Conservation (phyloP, 1,140 invertebrate species). For the Drosophila prosaltans region DNA sequence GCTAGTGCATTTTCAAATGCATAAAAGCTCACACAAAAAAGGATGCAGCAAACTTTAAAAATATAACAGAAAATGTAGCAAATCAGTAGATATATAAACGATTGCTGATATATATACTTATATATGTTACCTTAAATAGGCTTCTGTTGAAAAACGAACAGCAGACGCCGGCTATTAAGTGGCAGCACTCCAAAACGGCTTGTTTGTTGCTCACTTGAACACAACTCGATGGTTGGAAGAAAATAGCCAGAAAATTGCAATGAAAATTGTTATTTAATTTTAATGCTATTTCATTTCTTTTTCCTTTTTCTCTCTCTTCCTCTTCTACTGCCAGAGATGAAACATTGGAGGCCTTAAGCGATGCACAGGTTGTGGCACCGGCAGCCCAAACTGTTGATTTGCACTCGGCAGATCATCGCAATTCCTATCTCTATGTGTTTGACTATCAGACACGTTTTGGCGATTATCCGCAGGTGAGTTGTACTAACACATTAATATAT, state of each 20-base stretch:
- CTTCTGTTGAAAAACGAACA: conserved; percentile 36
- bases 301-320: conserved; percentile 8
- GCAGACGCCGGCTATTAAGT: conserved; percentile 43
- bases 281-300: conserved; percentile 18
- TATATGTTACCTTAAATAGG: conserved; percentile 48
- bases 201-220: conserved; percentile 63
- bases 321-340: conserved; percentile 88
- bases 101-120: too few relatives aligned
- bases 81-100: conserved; percentile 34
- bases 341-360: conserved; percentile 95
- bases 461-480: conserved; percentile 92
- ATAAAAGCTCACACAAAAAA: conserved; percentile 41
- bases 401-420: conserved; percentile 92
- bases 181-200: conserved; percentile 52
- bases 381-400: conserved; percentile 95
- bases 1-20: conserved; percentile 64
- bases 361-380: conserved; percentile 96
- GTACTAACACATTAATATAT: neutral
- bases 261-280: conserved; percentile 56
- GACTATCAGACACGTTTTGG: conserved; percentile 96
- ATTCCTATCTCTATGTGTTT: conserved; percentile 96
- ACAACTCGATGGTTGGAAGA: conserved; percentile 48
- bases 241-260: conserved; percentile 66
- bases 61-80: conserved; percentile 27
- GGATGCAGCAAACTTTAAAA: conserved; percentile 11